Evolutionary conservation across 2,113 vertebrate genomes (phyloP).

Genomic region (Gymnarchus niloticus): DNA sequence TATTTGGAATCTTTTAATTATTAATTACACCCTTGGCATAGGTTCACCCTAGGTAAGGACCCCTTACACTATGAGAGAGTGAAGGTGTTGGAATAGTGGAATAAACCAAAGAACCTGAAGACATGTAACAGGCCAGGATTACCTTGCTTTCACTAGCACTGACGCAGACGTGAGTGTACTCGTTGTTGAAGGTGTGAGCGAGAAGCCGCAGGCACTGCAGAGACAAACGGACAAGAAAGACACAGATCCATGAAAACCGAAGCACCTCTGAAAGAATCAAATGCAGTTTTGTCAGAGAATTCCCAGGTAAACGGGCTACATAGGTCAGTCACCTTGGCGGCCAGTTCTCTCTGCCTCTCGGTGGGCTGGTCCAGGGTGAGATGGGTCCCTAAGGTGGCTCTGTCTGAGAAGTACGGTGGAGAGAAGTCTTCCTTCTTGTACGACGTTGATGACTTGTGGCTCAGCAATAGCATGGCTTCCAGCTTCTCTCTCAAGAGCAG

Average conservation of each 20-base stretch:
- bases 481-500: constrained; percentile 93
- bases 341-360: constrained; percentile 91
- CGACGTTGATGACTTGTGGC: constrained; percentile 69
- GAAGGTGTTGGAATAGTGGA: background rate
- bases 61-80: too few species aligned
- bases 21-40: too few species aligned
- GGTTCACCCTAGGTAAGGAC: too few species aligned
- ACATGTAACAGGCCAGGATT: constrained; percentile 53
- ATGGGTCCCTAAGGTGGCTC: constrained; percentile 54
- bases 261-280: constrained; percentile 2
- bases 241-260: background rate
- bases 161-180: constrained; percentile 92
- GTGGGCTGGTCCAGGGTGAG: constrained; percentile 68
- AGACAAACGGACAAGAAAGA: constrained; percentile 6
- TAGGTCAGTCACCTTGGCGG: constrained; percentile 78
- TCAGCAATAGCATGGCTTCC: constrained; percentile 75
- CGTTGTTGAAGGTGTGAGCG: constrained; percentile 95
- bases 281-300: background rate
- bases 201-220: constrained; percentile 90
- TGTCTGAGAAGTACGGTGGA: constrained; percentile 63
- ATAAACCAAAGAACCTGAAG: constrained; percentile 17
- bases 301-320: background rate
- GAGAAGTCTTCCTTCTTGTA: constrained; percentile 74
- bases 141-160: constrained; percentile 99
- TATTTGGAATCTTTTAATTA: too few species aligned